Conservation (phyloP, 2,797 vertebrate genomes). For the Hephaestus fuliginosus region DNA sequence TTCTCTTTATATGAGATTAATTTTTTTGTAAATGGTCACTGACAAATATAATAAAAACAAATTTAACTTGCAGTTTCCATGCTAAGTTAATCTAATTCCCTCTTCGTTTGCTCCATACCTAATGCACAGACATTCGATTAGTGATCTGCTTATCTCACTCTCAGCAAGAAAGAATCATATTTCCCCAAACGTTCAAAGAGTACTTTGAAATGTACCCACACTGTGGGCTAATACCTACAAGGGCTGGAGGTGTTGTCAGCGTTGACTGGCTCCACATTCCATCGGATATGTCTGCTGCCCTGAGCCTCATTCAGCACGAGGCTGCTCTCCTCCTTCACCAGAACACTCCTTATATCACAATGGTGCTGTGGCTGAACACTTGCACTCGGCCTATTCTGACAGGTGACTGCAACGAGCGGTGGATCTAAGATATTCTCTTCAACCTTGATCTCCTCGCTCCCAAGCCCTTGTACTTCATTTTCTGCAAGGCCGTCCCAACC, state of each 20-base stretch:
- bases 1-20: neutral
- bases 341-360: slow-evolving; percentile 75
- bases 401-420: slow-evolving; percentile 1
- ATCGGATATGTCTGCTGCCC: slow-evolving; percentile 60
- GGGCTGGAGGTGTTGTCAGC: slow-evolving; percentile 70
- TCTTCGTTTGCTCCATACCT: neutral
- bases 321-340: slow-evolving; percentile 85
- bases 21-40: neutral
- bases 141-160: neutral
- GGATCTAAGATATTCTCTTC: slow-evolving; percentile 70
- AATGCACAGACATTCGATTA: neutral
- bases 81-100: neutral
- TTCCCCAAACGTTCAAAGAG: neutral
- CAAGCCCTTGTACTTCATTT: slow-evolving; percentile 30
- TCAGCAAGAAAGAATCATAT: neutral
- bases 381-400: slow-evolving; percentile 43
- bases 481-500: slow-evolving; percentile 27
- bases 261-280: slow-evolving; percentile 71
- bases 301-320: slow-evolving; percentile 64
- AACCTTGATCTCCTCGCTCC: slow-evolving; percentile 75
- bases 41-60: neutral
- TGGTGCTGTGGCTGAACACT: slow-evolving; percentile 60
- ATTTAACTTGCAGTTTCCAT: neutral
- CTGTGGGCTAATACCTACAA: slow-evolving; percentile 62
- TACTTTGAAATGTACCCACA: neutral